Conservation (phyloP, 2,113 vertebrate genomes). For the Actinemys pallida region DNA sequence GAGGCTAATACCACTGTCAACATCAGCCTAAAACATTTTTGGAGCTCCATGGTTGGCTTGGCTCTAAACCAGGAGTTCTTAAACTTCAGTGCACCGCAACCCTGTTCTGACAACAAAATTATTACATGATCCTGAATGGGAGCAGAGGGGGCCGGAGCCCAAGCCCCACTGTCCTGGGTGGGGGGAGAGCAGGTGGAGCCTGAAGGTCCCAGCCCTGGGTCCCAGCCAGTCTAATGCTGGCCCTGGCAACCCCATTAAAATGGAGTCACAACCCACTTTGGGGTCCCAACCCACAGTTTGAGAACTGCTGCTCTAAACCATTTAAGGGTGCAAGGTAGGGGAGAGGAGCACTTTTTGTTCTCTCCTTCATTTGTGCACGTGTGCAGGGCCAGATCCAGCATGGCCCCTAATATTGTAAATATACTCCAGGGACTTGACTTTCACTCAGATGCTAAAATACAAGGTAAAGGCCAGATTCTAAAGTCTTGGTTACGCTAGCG, state of each 20-base stretch:
- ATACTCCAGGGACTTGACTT: conserved; percentile 20
- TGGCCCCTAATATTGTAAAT: not conserved
- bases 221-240: too few species aligned
- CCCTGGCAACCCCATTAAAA: too few species aligned
- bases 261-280: too few species aligned
- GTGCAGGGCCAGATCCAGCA: not conserved
- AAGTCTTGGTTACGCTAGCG: not conserved
- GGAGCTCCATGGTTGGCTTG: not conserved
- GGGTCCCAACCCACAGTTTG: too few species aligned
- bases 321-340: not conserved
- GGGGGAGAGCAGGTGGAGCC: too few species aligned
- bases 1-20: not conserved
- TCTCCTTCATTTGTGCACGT: not conserved
- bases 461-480: not conserved
- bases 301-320: not conserved
- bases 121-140: too few species aligned
- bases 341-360: not conserved
- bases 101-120: too few species aligned
- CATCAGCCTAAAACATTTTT: not conserved
- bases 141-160: too few species aligned
- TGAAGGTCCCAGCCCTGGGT: too few species aligned
- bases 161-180: too few species aligned
- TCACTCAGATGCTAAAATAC: conserved; percentile 1
- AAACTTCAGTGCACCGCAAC: too few species aligned
- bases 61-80: not conserved